Base-by-base conservation (phyloP, 1,140 invertebrate species). In the Camponotus pennsylvanicus region DNA sequence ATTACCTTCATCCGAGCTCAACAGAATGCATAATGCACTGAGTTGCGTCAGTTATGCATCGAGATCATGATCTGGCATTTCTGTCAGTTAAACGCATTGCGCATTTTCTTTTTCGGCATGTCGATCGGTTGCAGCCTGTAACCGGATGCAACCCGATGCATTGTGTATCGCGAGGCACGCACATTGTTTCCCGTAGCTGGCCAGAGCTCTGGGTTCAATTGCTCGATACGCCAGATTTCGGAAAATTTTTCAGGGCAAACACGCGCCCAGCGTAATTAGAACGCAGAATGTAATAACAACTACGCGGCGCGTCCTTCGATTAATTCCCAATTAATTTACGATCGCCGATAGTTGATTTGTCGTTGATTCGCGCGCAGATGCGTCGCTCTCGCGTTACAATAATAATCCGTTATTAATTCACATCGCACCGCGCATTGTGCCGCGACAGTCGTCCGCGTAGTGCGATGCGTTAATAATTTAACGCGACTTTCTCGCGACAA, bases 251-350 rank as follows among this genome's bases (percentile, higher is more conserved):
- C 78, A 11, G 18, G 13, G 6, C 8, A 18, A 7, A 27, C 21
- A 66, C 13, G 27, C 21, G 64, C 15, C 40, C 59, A 32, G 3
- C 18, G 77, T 42, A 82, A 83, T 83, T 75, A 83, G 69, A 34
- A 59, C 27, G 67, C 67, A 18, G 49, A 21, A 37, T 45, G 27
- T 27, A 27, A 27, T 57, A 59, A 59, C 55, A 59, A 59, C 55
- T 61, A 61, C 67, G 66, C 67, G 40, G 11, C 34, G 49, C 52
- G 79, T 73, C 32, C 57, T 83, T 83, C 69, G 69, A 75, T 83
- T 83, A 83, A 83, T 83, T 83, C 42, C 27, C 57, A 73, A 83
- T 83, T 83, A 83, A 82, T 82, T 82, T 83, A 83, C 79, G 27
- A 82, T 52, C 55, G 18, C 55, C 40, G 69, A 83, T 57, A 69